Percentiles rank a stretch among this genome's conserved stretches.
Evolutionary conservation across 2,888 invertebrate genomes (phyloP).

Genomic region (Ypsolopha scabrella): DNA sequence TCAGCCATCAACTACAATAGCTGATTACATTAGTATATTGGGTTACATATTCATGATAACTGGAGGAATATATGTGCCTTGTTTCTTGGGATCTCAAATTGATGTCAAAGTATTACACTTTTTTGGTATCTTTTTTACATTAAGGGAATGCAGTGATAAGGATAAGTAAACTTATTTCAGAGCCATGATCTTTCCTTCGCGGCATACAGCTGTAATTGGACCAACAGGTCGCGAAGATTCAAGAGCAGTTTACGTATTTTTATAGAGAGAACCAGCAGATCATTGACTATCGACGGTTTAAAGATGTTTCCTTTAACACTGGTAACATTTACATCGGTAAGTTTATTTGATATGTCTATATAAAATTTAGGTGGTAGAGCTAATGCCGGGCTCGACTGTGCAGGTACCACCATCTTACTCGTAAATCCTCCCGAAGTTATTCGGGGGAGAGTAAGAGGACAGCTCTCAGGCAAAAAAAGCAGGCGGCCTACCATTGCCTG

Average conservation of each 20-base stretch:
- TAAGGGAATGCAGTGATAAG: slow-evolving; percentile 11
- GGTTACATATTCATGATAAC: slow-evolving; percentile 35
- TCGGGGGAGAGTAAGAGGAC: no score
- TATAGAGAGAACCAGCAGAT: slow-evolving; percentile 33
- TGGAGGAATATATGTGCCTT: slow-evolving; percentile 37
- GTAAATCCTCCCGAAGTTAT: no score
- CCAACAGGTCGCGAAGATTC: slow-evolving; percentile 26
- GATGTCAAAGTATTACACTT: slow-evolving; percentile 28
- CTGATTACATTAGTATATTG: slow-evolving; percentile 36
- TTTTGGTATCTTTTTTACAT: slow-evolving; percentile 31
- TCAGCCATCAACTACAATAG: background rate
- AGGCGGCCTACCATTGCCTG: no score
- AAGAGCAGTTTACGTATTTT: slow-evolving; percentile 40
- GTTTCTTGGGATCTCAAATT: slow-evolving; percentile 41
- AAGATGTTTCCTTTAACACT: slow-evolving; percentile 47
- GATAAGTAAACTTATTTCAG: slow-evolving; percentile 19
- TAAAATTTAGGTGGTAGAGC: no score
- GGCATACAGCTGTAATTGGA: slow-evolving; percentile 43
- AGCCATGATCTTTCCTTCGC: slow-evolving; percentile 32
- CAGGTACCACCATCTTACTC: no score
- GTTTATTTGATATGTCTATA: slow-evolving; percentile 29
- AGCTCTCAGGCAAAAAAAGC: no score
- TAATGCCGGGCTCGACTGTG: no score
- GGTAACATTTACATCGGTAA: slow-evolving; percentile 43
- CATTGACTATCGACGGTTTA: slow-evolving; percentile 35